These are phyloP conservation scores for Rhopalosiphum maidis DNA, from an alignment of 1,140 invertebrate genomes.

Conservation along the genomic window DNA sequence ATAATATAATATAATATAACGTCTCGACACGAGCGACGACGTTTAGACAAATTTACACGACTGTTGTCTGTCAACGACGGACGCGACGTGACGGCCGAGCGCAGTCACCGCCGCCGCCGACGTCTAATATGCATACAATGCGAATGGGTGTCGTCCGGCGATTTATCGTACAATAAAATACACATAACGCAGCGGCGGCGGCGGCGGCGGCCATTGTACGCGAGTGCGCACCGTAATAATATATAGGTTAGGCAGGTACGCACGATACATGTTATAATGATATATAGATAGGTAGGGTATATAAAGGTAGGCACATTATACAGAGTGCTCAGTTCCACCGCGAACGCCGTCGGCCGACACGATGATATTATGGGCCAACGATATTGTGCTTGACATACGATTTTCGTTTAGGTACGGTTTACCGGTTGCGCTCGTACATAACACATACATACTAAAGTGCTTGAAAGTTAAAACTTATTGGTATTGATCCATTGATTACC, in stretches of 20 bases:
- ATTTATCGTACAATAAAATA: constrained; percentile 23
- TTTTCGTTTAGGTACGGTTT: too few species aligned
- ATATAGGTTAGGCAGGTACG: background rate
- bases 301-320: too few species aligned
- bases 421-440: too few species aligned
- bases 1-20: background rate
- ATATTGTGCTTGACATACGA: too few species aligned
- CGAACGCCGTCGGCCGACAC: too few species aligned
- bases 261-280: too few species aligned
- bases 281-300: too few species aligned
- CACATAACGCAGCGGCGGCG: background rate
- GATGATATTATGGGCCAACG: too few species aligned
- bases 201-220: background rate
- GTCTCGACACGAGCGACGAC: constrained; percentile 9
- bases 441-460: too few species aligned
- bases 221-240: background rate
- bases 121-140: constrained; percentile 40
- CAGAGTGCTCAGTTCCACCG: too few species aligned
- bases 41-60: constrained; percentile 33
- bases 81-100: background rate
- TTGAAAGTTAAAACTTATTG: too few species aligned
- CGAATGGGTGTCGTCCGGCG: constrained; percentile 30
- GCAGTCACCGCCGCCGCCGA: constrained; percentile 3
- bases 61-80: background rate
- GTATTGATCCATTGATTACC: too few species aligned